phyloP scores from a whole-genome alignment of 2,888 invertebrate species.

The Melitaea athalia region DNA sequence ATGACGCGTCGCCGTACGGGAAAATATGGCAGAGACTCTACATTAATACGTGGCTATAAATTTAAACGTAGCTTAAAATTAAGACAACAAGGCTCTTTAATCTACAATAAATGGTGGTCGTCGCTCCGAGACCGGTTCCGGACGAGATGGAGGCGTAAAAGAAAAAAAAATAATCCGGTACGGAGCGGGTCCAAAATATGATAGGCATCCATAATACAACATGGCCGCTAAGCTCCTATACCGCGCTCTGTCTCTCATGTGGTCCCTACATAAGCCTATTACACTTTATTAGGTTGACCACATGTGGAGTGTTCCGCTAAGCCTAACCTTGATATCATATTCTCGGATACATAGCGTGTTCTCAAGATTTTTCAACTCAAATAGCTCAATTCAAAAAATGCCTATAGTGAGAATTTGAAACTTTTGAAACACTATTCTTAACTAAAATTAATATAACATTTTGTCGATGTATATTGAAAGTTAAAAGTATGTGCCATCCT shows the following conservation, averaged over 20 bases:
- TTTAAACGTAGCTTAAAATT: constrained; percentile 81
- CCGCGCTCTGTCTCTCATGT: constrained; percentile 62
- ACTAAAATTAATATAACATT: no score
- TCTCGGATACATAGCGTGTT: constrained; percentile 70
- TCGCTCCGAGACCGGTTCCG: constrained; percentile 76
- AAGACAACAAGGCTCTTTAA: constrained; percentile 83
- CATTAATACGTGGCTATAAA: constrained; percentile 79
- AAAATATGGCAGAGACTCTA: constrained; percentile 74
- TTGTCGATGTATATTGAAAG: no score
- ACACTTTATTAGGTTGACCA: constrained; percentile 81
- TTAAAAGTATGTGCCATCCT: no score
- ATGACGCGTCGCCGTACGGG: constrained; percentile 65
- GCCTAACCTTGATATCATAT: constrained; percentile 83
- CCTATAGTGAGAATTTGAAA: not conserved
- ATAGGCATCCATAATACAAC: constrained; percentile 83
- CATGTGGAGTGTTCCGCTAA: constrained; percentile 83
- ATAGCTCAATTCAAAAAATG: not conserved
- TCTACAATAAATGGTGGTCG: constrained; percentile 82
- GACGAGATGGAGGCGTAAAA: constrained; percentile 75
- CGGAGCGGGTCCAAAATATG: constrained; percentile 81
- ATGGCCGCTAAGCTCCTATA: constrained; percentile 80
- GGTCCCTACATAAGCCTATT: constrained; percentile 60
- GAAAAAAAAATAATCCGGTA: constrained; percentile 80
- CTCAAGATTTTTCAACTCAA: constrained; percentile 15
- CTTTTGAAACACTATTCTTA: no score